Percentiles rank a stretch among this genome's conserved stretches.
Conservation (phyloP, 2,113 vertebrate species). For the Echinops telfairi region DNA sequence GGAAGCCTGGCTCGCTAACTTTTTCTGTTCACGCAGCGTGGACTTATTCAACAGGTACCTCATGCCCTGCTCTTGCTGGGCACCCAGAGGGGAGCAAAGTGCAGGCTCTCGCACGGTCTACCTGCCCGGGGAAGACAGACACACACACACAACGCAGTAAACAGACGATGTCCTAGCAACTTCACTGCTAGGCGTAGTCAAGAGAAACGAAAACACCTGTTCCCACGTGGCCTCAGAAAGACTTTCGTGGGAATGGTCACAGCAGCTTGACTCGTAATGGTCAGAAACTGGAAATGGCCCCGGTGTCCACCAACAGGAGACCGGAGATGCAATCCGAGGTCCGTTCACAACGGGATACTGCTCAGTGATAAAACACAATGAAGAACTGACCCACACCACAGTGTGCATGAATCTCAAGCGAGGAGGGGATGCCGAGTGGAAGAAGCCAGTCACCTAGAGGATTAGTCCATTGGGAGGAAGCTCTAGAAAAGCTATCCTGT, state of each 20-base stretch:
- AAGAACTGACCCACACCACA: background rate
- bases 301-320: background rate
- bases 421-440: no score
- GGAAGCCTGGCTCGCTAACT: background rate
- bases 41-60: background rate
- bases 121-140: background rate
- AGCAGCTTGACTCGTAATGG: background rate
- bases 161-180: background rate
- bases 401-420: background rate
- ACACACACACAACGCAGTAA: background rate
- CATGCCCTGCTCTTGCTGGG: fast-evolving
- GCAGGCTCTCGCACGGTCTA: background rate
- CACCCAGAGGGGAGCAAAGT: background rate
- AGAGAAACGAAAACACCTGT: background rate
- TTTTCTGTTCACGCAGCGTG: background rate
- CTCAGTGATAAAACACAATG: background rate
- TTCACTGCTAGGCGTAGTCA: background rate
- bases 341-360: fast-evolving
- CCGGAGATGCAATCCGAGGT: background rate
- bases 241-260: fast-evolving
- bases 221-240: background rate
- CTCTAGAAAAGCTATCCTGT: background rate
- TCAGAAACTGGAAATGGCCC: background rate
- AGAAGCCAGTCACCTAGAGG: background rate
- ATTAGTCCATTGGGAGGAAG: background rate